Conservation (phyloP, 92 coral and sea anemone species). For the Paramuricea clavata region DNA sequence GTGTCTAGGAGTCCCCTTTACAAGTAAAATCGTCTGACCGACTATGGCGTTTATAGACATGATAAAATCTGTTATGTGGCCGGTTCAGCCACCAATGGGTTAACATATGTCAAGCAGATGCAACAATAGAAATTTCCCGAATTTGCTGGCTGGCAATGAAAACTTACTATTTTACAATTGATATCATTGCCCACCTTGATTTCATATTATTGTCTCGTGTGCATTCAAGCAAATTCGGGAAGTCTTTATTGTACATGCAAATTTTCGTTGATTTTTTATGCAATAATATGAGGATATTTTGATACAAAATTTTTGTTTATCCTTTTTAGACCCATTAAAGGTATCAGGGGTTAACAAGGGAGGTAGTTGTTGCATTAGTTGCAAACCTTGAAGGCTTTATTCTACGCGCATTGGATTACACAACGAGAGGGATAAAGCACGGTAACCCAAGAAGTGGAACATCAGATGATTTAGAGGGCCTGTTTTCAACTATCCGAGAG, state of each 20-base stretch:
- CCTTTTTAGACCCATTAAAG: neutral
- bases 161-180: too few relatives aligned
- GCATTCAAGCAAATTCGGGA: too few relatives aligned
- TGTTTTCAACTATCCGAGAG: conserved; percentile 28
- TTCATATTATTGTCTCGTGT: too few relatives aligned
- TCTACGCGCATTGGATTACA: conserved; percentile 3
- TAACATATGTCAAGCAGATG: too few relatives aligned
- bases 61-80: too few relatives aligned
- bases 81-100: too few relatives aligned
- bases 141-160: too few relatives aligned
- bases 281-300: neutral
- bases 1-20: too few relatives aligned
- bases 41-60: too few relatives aligned
- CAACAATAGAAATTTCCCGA: too few relatives aligned
- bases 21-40: too few relatives aligned
- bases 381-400: neutral
- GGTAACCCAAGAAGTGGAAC: conserved; percentile 31
- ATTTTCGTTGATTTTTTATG: neutral
- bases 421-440: conserved; percentile 22
- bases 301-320: neutral
- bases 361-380: neutral
- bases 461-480: conserved; percentile 26
- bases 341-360: neutral
- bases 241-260: neutral
- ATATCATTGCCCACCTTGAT: too few relatives aligned